Evolutionary conservation across 2,888 invertebrate species (phyloP).

Genomic region (Aporophyla lueneburgensis): DNA sequence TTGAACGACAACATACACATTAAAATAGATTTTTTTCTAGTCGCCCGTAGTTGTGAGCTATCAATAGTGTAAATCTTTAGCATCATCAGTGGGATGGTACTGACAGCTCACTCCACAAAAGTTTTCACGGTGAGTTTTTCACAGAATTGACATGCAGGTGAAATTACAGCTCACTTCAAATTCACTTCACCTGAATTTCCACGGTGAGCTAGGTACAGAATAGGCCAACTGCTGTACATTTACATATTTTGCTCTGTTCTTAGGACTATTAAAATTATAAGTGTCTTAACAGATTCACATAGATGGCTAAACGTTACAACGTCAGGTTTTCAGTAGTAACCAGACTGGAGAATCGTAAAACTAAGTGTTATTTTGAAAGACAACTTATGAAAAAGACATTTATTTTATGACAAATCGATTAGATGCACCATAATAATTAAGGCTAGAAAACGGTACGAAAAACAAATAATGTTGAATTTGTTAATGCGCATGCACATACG

Average conservation of each 20-base stretch:
- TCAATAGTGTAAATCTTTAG: too few species aligned
- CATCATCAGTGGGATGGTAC: too few species aligned
- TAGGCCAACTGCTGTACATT: background rate
- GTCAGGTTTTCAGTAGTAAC: background rate
- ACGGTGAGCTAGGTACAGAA: too few species aligned
- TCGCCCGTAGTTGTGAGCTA: too few species aligned
- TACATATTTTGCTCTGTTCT: background rate
- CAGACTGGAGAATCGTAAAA: background rate
- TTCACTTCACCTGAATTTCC: background rate
- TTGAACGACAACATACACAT: too few species aligned
- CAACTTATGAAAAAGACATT: too few species aligned
- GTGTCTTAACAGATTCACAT: background rate
- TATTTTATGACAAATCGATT: background rate
- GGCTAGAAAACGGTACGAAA: background rate
- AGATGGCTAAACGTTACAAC: background rate
- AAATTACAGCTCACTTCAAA: background rate
- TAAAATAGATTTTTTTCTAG: too few species aligned
- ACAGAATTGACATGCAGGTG: too few species aligned
- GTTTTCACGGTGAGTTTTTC: too few species aligned
- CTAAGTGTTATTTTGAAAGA: background rate
- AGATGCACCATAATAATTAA: too few species aligned
- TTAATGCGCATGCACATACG: background rate
- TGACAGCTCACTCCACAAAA: too few species aligned
- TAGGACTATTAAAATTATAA: background rate
- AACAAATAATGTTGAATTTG: background rate